A percentile compares a stretch with the other conserved stretches of the same genome.
Conservation (phyloP, 2,888 invertebrate genomes). For the Brassicogethes aeneus region DNA sequence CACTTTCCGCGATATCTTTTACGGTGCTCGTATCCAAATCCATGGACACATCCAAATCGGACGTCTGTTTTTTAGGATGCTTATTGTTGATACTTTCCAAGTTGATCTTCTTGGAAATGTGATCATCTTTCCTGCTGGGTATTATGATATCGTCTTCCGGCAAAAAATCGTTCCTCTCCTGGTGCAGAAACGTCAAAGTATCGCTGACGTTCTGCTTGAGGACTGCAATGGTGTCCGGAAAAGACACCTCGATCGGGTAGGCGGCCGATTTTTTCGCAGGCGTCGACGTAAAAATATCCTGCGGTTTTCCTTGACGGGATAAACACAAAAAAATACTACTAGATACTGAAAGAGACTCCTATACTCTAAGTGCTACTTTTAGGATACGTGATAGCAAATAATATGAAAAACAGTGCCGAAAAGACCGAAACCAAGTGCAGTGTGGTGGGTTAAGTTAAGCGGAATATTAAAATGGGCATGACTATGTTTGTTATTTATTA, state of each 20-base stretch:
- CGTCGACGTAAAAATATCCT: conserved; percentile 26
- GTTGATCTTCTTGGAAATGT: conserved; percentile 34
- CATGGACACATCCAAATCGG: conserved; percentile 9
- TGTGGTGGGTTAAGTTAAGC: neutral
- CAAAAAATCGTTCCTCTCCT: conserved; percentile 39
- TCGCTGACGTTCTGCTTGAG: conserved; percentile 37
- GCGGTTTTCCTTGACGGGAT: conserved; percentile 21
- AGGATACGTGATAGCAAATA: conserved; percentile 11
- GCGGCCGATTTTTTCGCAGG: conserved; percentile 13
- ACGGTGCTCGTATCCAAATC: conserved; percentile 17
- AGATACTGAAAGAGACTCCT: conserved; percentile 11
- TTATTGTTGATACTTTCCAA: conserved; percentile 26
- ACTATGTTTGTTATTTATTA: conserved; percentile 19
- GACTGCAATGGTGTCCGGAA: conserved; percentile 28
- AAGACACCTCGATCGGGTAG: neutral
- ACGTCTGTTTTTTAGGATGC: conserved; percentile 19
- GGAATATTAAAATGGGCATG: conserved; percentile 37
- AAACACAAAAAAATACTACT: conserved; percentile 24
- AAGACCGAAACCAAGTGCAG: too few species aligned
- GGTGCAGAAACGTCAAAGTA: conserved; percentile 38
- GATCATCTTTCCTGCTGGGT: conserved; percentile 38
- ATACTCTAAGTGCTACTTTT: conserved; percentile 18
- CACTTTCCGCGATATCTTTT: conserved; percentile 23
- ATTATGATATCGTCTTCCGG: conserved; percentile 38
- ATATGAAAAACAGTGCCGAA: neutral